A percentile compares a stretch with the other conserved stretches of the same genome.
These are phyloP conservation scores for Suricata suricatta DNA, from an alignment of 2,113 vertebrate genomes.

Conservation along the genomic window DNA sequence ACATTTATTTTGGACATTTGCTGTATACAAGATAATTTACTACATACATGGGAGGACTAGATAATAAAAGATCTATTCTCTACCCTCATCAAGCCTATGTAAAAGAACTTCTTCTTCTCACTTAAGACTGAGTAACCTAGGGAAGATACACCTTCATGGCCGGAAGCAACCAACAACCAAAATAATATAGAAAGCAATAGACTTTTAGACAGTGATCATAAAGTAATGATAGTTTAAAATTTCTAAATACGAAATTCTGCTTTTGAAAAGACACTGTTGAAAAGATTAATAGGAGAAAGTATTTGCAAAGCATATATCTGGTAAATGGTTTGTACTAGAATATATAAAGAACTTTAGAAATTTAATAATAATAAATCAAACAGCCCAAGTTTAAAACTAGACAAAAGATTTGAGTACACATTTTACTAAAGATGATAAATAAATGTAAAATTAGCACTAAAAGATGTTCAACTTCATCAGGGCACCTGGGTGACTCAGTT, in stretches of 20 bases:
- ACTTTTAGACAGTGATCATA: background rate
- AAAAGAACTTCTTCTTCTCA: background rate
- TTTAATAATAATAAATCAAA: background rate
- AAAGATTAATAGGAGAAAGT: background rate
- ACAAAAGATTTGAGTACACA: background rate
- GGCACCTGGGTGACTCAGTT: too few relatives aligned
- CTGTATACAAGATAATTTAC: background rate
- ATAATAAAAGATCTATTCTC: background rate
- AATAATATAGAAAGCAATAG: background rate
- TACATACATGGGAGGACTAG: background rate
- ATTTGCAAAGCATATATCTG: background rate
- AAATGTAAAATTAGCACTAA: background rate
- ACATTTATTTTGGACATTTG: conserved; percentile 6
- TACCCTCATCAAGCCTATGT: background rate
- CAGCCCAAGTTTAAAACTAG: background rate
- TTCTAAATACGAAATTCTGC: background rate
- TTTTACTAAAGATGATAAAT: background rate
- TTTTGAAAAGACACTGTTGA: background rate
- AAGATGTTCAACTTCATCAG: background rate
- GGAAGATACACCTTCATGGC: background rate
- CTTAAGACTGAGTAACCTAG: background rate
- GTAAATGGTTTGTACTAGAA: background rate
- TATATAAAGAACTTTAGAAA: background rate
- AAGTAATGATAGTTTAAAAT: background rate
- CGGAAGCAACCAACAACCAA: background rate